Evolutionary conservation across 2,797 vertebrate species (phyloP).

Genomic region (Chaenodraco wilsoni): DNA sequence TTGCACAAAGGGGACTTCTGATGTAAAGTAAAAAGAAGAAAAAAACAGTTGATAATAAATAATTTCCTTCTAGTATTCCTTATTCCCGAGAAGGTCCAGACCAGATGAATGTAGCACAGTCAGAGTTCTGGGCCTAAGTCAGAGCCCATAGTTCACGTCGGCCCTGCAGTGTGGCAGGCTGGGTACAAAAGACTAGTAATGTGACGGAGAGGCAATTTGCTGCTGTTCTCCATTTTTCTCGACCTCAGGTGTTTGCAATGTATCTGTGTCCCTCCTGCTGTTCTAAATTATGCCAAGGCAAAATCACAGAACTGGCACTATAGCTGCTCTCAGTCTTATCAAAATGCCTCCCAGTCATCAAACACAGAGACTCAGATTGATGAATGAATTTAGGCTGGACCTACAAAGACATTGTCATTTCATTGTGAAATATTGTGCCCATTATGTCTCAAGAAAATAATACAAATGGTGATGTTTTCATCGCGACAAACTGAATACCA

Average conservation of each 20-base stretch:
- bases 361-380: conserved; percentile 71
- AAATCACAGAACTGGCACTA: conserved; percentile 75
- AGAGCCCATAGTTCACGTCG: conserved; percentile 47
- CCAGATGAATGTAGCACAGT: conserved; percentile 55
- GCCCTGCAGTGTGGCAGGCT: conserved; percentile 56
- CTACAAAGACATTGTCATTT: conserved; percentile 74
- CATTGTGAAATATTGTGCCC: conserved; percentile 75
- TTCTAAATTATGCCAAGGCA: conserved; percentile 78
- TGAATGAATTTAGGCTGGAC: conserved; percentile 74
- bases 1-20: too few species aligned
- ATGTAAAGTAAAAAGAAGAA: conserved; percentile 16
- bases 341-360: conserved; percentile 78
- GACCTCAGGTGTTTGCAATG: conserved; percentile 82
- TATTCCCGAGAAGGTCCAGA: conserved; percentile 5
- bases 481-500: conserved; percentile 55
- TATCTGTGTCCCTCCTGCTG: conserved; percentile 73
- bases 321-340: conserved; percentile 68
- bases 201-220: conserved; percentile 81
- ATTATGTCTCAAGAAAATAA: conserved; percentile 74
- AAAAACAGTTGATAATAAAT: conserved; percentile 23
- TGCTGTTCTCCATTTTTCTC: conserved; percentile 80
- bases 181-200: conserved; percentile 71
- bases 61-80: conserved; percentile 3
- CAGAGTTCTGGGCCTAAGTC: conserved; percentile 54
- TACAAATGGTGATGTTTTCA: conserved; percentile 63